These are phyloP conservation scores for Ceriagrion tenellum DNA, from an alignment of 2,888 invertebrate genomes.

Conservation along the genomic window DNA sequence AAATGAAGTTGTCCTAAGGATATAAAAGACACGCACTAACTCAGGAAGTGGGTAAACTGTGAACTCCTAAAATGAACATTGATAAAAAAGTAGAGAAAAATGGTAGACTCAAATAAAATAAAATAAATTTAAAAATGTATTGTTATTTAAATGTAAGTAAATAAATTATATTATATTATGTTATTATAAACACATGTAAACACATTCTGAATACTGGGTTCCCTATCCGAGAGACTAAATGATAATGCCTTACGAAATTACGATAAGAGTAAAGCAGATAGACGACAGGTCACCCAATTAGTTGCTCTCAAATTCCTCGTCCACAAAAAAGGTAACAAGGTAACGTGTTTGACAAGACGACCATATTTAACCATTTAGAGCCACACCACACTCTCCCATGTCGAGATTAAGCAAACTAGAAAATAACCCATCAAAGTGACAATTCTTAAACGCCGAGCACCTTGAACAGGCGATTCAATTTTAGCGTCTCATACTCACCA, in stretches of 20 bases:
- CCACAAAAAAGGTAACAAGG: background rate
- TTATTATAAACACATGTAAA: no score
- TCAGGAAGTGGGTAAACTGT: no score
- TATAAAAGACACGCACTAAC: no score
- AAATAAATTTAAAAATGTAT: no score
- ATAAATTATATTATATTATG: no score
- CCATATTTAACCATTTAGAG: background rate
- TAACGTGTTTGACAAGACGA: background rate
- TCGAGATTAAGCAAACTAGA: background rate
- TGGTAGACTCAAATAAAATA: no score
- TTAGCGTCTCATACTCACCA: conserved; percentile 83
- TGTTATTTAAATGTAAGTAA: no score
- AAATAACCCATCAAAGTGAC: no score
- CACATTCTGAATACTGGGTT: background rate
- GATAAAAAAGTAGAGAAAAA: no score
- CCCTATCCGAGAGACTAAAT: background rate
- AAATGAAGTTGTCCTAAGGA: no score
- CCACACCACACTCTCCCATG: background rate
- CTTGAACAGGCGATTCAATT: background rate
- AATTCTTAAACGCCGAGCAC: no score
- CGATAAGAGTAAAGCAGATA: background rate
- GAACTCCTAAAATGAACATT: no score
- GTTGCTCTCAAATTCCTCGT: background rate
- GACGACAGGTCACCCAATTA: background rate
- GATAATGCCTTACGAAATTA: background rate